Evolutionary conservation across 2,888 invertebrate species (phyloP).

Genomic region (Drosophila conformis): DNA sequence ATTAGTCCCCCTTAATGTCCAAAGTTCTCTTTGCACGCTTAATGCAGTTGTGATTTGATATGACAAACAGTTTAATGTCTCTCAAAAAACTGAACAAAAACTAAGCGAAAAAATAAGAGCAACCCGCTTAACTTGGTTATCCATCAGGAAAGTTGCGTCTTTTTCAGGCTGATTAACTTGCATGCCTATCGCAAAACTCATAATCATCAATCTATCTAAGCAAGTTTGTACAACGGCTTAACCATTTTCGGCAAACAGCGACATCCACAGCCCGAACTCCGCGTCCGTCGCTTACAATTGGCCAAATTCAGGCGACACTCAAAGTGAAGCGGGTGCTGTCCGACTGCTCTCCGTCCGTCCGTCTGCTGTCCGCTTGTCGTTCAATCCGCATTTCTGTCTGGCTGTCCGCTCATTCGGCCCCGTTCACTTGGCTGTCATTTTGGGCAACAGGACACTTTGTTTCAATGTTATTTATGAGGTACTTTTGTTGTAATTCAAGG

Average conservation of each 20-base stretch:
- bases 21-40: background rate
- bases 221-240: slow-evolving; percentile 53
- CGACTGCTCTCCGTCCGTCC: background rate
- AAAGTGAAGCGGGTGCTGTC: slow-evolving; percentile 14
- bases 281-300: slow-evolving; percentile 39
- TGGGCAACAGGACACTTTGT: slow-evolving; percentile 71
- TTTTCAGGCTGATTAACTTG: slow-evolving; percentile 56
- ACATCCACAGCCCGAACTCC: slow-evolving; percentile 16
- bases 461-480: slow-evolving; percentile 74
- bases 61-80: background rate
- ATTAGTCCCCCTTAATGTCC: background rate
- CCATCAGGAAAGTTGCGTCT: slow-evolving; percentile 43
- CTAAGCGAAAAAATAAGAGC: background rate
- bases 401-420: background rate
- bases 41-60: slow-evolving; percentile 11
- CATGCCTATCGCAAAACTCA: slow-evolving; percentile 54
- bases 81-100: background rate
- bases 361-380: background rate
- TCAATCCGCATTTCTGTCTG: slow-evolving; percentile 9
- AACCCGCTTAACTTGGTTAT: slow-evolving; percentile 41
- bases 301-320: slow-evolving; percentile 29
- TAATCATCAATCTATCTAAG: slow-evolving; percentile 58
- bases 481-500: slow-evolving; percentile 78
- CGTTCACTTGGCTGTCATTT: slow-evolving; percentile 49
- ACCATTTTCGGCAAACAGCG: slow-evolving; percentile 28